Evolutionary conservation across 2,113 vertebrate species (phyloP).

Genomic region (Lucifuga dentata): DNA sequence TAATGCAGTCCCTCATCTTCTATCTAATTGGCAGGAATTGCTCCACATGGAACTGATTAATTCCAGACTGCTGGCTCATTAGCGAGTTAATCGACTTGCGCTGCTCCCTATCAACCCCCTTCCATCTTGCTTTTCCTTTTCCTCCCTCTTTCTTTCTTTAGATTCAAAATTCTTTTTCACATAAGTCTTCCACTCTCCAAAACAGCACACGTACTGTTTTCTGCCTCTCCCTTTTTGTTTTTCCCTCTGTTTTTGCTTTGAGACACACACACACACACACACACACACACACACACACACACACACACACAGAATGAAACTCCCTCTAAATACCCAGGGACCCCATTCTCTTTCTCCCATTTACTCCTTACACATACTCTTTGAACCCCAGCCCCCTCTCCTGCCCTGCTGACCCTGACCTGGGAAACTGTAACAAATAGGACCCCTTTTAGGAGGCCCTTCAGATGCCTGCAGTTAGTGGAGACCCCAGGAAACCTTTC

Average conservation of each 20-base stretch:
- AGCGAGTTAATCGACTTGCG: constrained; percentile 80
- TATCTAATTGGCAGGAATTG: constrained; percentile 80
- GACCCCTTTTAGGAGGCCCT: constrained; percentile 50
- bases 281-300: not conserved
- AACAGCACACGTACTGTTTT: constrained; percentile 52
- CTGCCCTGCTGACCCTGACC: constrained; percentile 61
- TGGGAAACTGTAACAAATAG: constrained; percentile 65
- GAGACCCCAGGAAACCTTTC: constrained; percentile 62
- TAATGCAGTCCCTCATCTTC: constrained; percentile 66
- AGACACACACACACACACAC: constrained; percentile 5
- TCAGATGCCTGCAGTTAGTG: constrained; percentile 56
- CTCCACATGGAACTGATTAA: constrained; percentile 84
- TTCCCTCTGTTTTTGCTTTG: constrained; percentile 10
- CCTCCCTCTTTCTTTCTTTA: constrained; percentile 2
- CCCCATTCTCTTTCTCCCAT: constrained; percentile 6
- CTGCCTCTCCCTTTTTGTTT: not conserved
- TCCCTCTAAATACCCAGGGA: constrained; percentile 3
- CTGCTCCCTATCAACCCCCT: constrained; percentile 6
- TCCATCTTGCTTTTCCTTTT: not conserved
- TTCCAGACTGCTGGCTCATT: constrained; percentile 85
- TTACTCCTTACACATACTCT: constrained; percentile 37
- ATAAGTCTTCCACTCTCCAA: constrained; percentile 40
- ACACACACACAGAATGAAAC: not conserved
- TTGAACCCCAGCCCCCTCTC: constrained; percentile 33
- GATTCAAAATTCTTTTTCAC: constrained; percentile 3